Evolutionary conservation across 92 coral and sea anemone species (phyloP).

Genomic region (Porites rus): DNA sequence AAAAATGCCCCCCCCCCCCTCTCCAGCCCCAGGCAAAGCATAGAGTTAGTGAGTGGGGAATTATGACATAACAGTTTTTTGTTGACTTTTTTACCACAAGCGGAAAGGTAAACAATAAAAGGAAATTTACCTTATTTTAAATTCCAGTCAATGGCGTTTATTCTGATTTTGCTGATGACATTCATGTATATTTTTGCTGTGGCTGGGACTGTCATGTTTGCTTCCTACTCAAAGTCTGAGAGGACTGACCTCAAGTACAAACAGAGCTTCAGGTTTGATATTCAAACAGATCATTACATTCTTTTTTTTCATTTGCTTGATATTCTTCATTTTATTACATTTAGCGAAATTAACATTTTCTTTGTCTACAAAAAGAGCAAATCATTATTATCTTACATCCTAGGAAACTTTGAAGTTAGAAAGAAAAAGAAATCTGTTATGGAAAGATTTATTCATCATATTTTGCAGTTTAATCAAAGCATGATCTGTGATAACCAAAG

Average conservation of each 20-base stretch:
- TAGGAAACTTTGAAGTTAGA: no score
- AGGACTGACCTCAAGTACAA: slow-evolving; percentile 93
- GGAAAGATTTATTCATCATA: no score
- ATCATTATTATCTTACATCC: no score
- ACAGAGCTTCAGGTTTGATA: slow-evolving; percentile 86
- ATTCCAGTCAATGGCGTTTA: slow-evolving; percentile 96
- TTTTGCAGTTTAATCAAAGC: no score
- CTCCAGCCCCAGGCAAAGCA: no score
- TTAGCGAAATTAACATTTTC: neutral
- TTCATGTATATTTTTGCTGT: slow-evolving; percentile 99
- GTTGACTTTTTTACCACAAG: no score
- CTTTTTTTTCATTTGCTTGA: neutral
- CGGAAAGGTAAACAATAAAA: no score
- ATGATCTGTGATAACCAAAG: no score
- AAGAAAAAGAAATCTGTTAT: no score
- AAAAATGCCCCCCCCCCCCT: no score
- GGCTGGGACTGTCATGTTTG: slow-evolving; percentile 98
- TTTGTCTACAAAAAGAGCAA: neutral
- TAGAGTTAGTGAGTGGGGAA: no score
- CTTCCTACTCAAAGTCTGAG: slow-evolving; percentile 83
- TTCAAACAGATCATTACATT: neutral
- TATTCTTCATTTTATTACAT: neutral
- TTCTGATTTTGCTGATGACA: slow-evolving; percentile 84
- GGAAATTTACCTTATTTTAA: neutral
- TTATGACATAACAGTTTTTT: no score